These are phyloP conservation scores for Bucco capensis DNA, from an alignment of 2,113 vertebrate genomes.

Conservation along the genomic window DNA sequence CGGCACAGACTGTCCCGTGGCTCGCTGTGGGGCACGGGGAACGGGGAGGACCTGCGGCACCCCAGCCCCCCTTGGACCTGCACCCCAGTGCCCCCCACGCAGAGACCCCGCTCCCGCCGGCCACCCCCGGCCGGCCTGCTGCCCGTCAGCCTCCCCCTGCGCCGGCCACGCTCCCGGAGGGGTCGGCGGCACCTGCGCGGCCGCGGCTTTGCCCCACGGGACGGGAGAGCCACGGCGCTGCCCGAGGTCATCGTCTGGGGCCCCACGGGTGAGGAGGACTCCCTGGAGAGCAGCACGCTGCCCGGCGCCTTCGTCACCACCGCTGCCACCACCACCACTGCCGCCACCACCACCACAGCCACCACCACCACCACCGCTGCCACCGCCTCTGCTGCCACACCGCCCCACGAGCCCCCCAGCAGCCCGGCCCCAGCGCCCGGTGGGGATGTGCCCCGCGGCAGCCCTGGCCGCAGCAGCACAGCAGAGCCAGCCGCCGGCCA, in stretches of 20 bases:
- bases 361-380: not conserved
- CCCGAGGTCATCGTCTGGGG: constrained; percentile 79
- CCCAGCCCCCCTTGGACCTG: constrained; percentile 54
- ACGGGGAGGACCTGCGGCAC: constrained; percentile 25
- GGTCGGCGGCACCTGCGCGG: constrained; percentile 57
- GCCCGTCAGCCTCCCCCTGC: constrained; percentile 18
- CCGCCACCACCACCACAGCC: constrained; percentile 3
- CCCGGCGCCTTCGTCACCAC: constrained; percentile 53
- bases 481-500: constrained; percentile 62
- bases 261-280: constrained; percentile 75
- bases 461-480: constrained; percentile 63
- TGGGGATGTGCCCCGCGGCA: not conserved
- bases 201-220: constrained; percentile 13
- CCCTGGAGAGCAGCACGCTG: constrained; percentile 62
- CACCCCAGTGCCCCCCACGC: not conserved
- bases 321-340: constrained; percentile 27
- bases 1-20: constrained; percentile 53
- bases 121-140: not conserved
- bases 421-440: constrained; percentile 11
- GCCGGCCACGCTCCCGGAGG: not conserved
- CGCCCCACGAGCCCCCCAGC: constrained; percentile 40
- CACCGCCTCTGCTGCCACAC: not conserved
- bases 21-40: constrained; percentile 62
- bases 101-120: constrained; percentile 28
- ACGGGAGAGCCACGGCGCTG: constrained; percentile 55